phyloP scores from a whole-genome alignment of 2,888 invertebrate genomes.

The Saturnia pavonia region DNA sequence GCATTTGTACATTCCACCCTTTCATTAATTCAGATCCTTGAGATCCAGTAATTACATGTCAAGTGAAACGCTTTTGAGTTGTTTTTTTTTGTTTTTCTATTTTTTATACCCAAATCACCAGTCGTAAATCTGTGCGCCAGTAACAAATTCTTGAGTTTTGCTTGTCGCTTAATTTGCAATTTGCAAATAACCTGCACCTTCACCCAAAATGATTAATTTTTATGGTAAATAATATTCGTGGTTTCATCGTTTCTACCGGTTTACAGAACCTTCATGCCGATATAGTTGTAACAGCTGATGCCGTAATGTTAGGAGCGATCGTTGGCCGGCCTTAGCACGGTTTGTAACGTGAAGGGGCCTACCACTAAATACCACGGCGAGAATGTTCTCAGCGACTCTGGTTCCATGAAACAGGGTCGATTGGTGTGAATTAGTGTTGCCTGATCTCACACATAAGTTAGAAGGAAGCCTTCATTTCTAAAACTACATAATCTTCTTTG shows the following conservation, averaged over 20 bases:
- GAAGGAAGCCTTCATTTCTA: neutral
- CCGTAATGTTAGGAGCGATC: constrained; percentile 36
- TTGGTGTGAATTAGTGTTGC: neutral
- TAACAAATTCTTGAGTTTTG: neutral
- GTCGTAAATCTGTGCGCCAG: too few species aligned
- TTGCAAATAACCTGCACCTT: neutral
- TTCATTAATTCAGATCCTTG: too few species aligned
- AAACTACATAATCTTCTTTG: neutral
- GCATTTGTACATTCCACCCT: too few species aligned
- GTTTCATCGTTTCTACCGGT: neutral
- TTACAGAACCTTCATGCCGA: neutral
- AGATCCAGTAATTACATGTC: too few species aligned
- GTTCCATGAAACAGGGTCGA: constrained; percentile 60
- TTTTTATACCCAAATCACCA: too few species aligned
- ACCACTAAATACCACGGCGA: constrained; percentile 38
- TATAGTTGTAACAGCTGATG: neutral
- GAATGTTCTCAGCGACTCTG: constrained; percentile 52
- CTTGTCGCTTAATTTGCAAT: neutral
- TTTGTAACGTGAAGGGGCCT: constrained; percentile 74
- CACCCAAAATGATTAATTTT: neutral
- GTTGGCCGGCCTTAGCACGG: constrained; percentile 78
- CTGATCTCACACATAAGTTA: neutral
- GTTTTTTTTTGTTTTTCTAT: too few species aligned
- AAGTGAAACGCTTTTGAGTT: too few species aligned
- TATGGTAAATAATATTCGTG: neutral